Evolutionary conservation across 2,888 invertebrate species (phyloP).

Genomic region (Xylota sylvarum): DNA sequence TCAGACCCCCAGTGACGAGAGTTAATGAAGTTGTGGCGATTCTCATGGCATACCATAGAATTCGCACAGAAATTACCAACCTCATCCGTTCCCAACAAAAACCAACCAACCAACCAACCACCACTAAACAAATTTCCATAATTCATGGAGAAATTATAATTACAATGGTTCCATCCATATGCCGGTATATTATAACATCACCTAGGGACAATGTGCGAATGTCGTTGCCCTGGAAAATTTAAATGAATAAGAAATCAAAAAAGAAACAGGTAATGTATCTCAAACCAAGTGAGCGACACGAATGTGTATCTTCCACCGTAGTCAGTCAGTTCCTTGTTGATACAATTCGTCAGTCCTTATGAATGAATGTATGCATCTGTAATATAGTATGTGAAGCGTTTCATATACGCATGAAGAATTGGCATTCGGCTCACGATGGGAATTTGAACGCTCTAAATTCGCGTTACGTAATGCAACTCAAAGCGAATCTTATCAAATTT

Average conservation of each 20-base stretch:
- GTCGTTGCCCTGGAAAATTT: constrained; percentile 9
- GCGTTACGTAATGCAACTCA: constrained; percentile 85
- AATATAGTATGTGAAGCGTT: constrained; percentile 18
- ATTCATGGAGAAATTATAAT: constrained; percentile 28
- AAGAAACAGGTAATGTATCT: constrained; percentile 10
- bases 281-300: constrained; percentile 3
- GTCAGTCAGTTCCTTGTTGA: background rate
- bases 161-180: constrained; percentile 7
- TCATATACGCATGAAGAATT: constrained; percentile 62
- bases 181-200: background rate
- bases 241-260: background rate
- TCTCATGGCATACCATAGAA: too few relatives aligned
- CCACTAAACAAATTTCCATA: constrained; percentile 23
- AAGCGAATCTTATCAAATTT: constrained; percentile 84
- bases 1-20: constrained; percentile 45
- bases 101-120: constrained; percentile 15
- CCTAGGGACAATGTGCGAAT: constrained; percentile 25
- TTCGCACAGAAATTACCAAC: constrained; percentile 13
- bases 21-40: constrained; percentile 41
- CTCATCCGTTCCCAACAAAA: constrained; percentile 1
- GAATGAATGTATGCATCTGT: constrained; percentile 2
- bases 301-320: background rate
- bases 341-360: background rate
- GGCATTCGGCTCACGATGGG: constrained; percentile 55
- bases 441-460: constrained; percentile 83